Evolutionary conservation across 2,113 vertebrate species (phyloP), one percentile per base, ranked within the genome.

Genomic region (Geococcyx californianus): DNA sequence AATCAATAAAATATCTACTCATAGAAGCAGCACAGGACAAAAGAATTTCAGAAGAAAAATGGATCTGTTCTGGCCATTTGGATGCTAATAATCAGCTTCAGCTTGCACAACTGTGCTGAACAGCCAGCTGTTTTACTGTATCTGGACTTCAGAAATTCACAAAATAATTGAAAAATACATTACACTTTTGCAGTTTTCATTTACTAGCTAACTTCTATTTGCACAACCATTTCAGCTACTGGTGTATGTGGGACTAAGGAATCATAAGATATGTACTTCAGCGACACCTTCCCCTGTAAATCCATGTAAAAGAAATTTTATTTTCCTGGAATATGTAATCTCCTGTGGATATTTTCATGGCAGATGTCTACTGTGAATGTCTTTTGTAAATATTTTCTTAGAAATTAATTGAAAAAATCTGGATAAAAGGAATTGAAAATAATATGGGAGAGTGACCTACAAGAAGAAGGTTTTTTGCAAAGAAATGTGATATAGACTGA

Each of bases 1-100:
- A 82, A 90, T 91, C 82, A 95, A 90, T 89, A 76, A 92, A 91
- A 74, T 74, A 82, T 59, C 62, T 89, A 42, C 31, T 83, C 28
- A 64, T 56, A 88, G 55, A 34, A 93, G 28, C 58, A 76, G 14
- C 21, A 40, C 23, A 66, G 20, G 49, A 90, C 79, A 77, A 84
- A 94, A 91, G 68, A 93, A 88, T 63, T 91, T 83, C 51, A 79
- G 73, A 93, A 67, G 26, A 12, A 89, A 89, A 85, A 87, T 51
- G 51, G 12, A 36, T 81, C 36, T 91, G 26, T 95, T 84, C 58
- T 18, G 93, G 74, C n/a, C 40, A 87, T 93, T 92, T 82, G 42
- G 42, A 84, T 84, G 75, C 12, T 93, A 94, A 96, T 79, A 84
- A 66, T 24, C 7, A 70, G 54, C 69, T 90, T 85, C 55, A 76